phyloP scores from a whole-genome alignment of 2,113 vertebrate species.

The Python bivittatus region DNA sequence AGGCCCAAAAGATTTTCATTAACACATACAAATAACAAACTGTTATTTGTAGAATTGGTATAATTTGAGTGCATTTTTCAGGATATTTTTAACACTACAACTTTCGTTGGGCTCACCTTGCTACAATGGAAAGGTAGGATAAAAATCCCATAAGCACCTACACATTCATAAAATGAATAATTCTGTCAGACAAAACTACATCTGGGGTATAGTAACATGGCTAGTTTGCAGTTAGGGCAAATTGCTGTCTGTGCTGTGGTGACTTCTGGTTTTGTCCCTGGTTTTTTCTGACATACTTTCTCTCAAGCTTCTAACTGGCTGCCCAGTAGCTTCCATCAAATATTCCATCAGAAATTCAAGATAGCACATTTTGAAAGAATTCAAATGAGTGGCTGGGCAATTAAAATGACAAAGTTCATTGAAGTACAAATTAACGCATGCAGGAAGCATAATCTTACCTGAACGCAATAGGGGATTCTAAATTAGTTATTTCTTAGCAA shows the following conservation, averaged over 20 bases:
- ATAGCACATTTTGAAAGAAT: not conserved
- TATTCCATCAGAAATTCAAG: not conserved
- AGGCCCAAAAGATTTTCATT: not conserved
- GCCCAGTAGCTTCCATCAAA: not conserved
- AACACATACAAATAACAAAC: not conserved
- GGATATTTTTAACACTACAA: not conserved
- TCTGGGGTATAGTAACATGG: not conserved
- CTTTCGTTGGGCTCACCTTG: not conserved
- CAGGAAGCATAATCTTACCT: not conserved
- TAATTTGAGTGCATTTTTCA: not conserved
- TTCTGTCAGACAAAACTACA: not conserved
- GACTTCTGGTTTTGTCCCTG: not conserved
- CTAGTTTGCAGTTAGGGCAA: not conserved
- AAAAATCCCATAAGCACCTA: not conserved
- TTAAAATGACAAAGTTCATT: not conserved
- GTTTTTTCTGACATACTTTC: not conserved
- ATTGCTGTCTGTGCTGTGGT: not conserved
- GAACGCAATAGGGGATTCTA: not conserved
- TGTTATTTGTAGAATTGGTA: no score
- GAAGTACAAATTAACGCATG: not conserved
- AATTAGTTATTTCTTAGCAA: conserved; percentile 5
- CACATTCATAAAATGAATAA: not conserved
- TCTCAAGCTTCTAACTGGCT: not conserved
- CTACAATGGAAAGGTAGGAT: not conserved
- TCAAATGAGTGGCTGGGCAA: not conserved